Base-by-base conservation (phyloP, 2,797 vertebrate genomes). In the Oceanodroma leucorhoa region DNA sequence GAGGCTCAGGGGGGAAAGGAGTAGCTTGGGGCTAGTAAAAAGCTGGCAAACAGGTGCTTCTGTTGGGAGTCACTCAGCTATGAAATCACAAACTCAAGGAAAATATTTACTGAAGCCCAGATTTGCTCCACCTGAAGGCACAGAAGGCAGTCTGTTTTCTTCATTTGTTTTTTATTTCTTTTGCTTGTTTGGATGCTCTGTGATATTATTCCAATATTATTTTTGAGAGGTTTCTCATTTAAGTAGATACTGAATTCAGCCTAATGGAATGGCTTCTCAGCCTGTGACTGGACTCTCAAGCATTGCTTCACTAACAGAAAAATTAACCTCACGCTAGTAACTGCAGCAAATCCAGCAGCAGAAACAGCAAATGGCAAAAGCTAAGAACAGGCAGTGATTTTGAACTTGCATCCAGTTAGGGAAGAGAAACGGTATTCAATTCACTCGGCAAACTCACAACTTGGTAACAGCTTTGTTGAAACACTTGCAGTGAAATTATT, bases 51-150 rank as follows among this genome's bases (percentile, higher is more conserved):
- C 82, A 86, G 72, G 65, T 90, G 85, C 72, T 76, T 94, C 77
- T 93, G 80, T 8, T 41, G 26, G 77, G 79, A 88, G 65, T 34
- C 1, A 0, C 65, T 94, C 84, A 77, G 85, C 92, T 91, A 62
- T 38, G 58, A 90, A 94, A 94, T 94, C 80, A 72, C 70, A 88
- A 45, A 82, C 43, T 45, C 21, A 14, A 73, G 70, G 81, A 64
- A 96, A 92, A 85, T 19, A 89, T 60, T 69, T 82, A 65, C 60
- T 83, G 85, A 81, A 94, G 51, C 46, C 83, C 62, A 94, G 51
- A 91, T 91, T 72, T 79, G 46, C 89, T 90, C 66, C 66, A 94
- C 93, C 91, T 94, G 80, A 95, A 93, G 85, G 91, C 73, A 91
- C 65, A 88, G 71, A 64, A 89, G 46, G 79, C 54, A 93, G 62